Evolutionary conservation across 2,797 vertebrate species (phyloP).

Genomic region (Notolepis coatsorum): DNA sequence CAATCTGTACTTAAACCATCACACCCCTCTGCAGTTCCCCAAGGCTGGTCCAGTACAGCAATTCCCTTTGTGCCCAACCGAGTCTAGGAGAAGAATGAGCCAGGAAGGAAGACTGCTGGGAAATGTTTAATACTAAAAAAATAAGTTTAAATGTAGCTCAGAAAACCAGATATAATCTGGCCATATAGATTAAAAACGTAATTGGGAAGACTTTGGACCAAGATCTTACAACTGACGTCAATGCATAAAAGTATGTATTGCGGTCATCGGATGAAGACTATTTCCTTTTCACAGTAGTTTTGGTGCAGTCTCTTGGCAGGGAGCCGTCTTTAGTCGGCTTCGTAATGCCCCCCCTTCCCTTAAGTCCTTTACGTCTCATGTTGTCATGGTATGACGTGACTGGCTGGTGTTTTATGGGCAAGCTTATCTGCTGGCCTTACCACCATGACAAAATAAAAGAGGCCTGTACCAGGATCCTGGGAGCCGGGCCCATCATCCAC

Average conservation of each 20-base stretch:
- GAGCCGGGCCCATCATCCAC: slow-evolving; percentile 34
- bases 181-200: no score
- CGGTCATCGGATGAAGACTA: neutral
- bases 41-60: slow-evolving; percentile 38
- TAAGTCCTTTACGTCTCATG: neutral
- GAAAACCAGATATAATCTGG: no score
- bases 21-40: slow-evolving; percentile 10
- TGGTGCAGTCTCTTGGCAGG: no score
- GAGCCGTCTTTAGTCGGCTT: neutral
- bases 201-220: neutral
- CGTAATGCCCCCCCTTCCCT: neutral
- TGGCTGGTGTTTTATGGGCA: slow-evolving; percentile 18
- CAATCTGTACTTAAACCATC: slow-evolving; percentile 52
- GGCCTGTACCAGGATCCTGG: slow-evolving; percentile 38
- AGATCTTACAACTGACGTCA: neutral
- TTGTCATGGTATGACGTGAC: slow-evolving; percentile 9
- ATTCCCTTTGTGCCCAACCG: slow-evolving; percentile 22
- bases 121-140: no score
- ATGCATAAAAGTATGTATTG: neutral
- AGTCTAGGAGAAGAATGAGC: neutral
- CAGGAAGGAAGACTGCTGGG: no score
- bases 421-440: slow-evolving; percentile 28
- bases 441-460: slow-evolving; percentile 34
- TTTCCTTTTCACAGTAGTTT: neutral
- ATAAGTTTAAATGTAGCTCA: no score